These are phyloP conservation scores for Apeltes quadracus DNA, from an alignment of 2,113 vertebrate species.

Conservation along the genomic window DNA sequence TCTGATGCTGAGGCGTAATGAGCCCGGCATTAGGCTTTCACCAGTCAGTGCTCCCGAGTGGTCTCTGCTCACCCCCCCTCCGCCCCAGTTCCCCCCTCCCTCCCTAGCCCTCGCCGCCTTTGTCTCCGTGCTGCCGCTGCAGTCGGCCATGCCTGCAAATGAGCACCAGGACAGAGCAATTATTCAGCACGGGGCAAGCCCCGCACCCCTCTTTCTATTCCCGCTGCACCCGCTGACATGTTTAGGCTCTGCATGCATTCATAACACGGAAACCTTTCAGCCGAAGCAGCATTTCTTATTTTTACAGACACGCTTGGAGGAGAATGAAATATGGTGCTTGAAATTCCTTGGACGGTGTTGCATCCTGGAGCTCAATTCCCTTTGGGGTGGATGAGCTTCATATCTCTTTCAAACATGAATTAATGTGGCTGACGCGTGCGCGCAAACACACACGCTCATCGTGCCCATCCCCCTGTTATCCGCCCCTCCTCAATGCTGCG, in stretches of 20 bases:
- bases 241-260: slow-evolving; percentile 31
- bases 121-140: slow-evolving; percentile 66
- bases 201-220: slow-evolving; percentile 24
- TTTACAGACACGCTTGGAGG: not conserved
- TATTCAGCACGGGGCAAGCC: slow-evolving; percentile 64
- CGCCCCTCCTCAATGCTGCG: slow-evolving; percentile 14
- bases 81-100: not conserved
- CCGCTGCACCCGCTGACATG: slow-evolving; percentile 18
- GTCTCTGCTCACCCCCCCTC: slow-evolving; percentile 8
- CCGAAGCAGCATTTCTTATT: not conserved
- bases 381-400: slow-evolving; percentile 30
- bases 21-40: slow-evolving; percentile 36
- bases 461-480: slow-evolving; percentile 7
- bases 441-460: slow-evolving; percentile 16
- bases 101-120: slow-evolving; percentile 44
- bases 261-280: not conserved
- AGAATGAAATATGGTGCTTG: slow-evolving; percentile 18
- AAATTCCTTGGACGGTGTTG: slow-evolving; percentile 42
- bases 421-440: slow-evolving; percentile 33
- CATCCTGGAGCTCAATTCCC: slow-evolving; percentile 32
- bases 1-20: slow-evolving; percentile 44
- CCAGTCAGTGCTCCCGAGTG: slow-evolving; percentile 9
- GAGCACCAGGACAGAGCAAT: slow-evolving; percentile 68
- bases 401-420: slow-evolving; percentile 58
- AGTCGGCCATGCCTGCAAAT: slow-evolving; percentile 74